Evolutionary conservation across 2,113 vertebrate species (phyloP), one percentile per base, ranked within the genome.

Genomic region (Notarius quadriscutis): DNA sequence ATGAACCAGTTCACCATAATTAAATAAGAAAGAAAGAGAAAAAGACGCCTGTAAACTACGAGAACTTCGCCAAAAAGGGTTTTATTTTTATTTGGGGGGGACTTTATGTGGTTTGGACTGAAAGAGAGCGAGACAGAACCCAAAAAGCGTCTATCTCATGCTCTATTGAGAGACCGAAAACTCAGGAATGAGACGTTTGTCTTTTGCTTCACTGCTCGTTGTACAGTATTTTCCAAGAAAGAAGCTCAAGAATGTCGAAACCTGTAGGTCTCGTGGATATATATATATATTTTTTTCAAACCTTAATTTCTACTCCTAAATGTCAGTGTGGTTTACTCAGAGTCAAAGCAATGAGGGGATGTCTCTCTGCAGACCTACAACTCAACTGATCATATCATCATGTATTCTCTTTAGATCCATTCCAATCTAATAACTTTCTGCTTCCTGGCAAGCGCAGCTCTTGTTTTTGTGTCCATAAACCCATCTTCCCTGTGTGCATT

Each of bases 391-490:
- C 88, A 55, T 41, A 80, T 86, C 85, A 87, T 72, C 86, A 50
- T 57, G 60, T 72, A 51, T 72, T 78, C 87, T 84, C 81, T 55
- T 84, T 34, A 77, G 57, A 77, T 20, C 60, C 80, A 63, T 48
- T 78, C 81, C 72, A 87, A 78, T 84, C 81, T 55, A 87, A 87
- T 78, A 77, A 78, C 72, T 22, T 77, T 25, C 30, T 77, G 78
- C 27, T 65, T 83, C 75, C 86, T 83, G 81, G 81, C 92, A 96
- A 96, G 96, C 96, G 96, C 96, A 94, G 95, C 95, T 96, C 96
- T 95, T 93, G 95, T 95, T 95, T 95, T 95, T 94, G 94, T 94
- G 95, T 95, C 95, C 95, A 96, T 95, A 96, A 95, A 95, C 96
- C 79, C 27, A 27, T 57, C 63, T 67, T 86, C 20, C 34, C 84